A percentile compares a stretch with the other conserved stretches of the same genome.
Conservation (phyloP, 2,797 vertebrate genomes). For the Spatula clypeata region DNA sequence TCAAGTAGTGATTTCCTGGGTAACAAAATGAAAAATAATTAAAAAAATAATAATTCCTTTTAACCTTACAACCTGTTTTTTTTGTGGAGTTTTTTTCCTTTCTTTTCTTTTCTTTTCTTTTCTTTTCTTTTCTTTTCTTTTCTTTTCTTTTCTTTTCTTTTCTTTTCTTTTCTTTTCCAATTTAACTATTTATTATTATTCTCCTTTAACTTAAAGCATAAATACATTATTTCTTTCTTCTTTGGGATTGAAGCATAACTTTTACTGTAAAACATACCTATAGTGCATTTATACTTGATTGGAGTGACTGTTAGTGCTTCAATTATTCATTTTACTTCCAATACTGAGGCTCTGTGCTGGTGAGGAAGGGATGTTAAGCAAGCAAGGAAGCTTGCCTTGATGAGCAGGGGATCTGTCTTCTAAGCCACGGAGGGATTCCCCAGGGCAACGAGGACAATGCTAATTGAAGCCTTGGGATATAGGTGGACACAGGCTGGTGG, state of each 20-base stretch:
- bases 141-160: neutral
- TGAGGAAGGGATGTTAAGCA: neutral
- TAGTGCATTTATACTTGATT: neutral
- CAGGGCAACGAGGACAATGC: neutral
- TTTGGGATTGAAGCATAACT: neutral
- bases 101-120: no score
- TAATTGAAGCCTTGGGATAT: neutral
- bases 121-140: no score
- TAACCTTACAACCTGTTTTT: neutral
- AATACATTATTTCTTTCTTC: neutral
- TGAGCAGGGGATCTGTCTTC: neutral
- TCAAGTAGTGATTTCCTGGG: slow-evolving; percentile 34
- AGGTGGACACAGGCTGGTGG: neutral
- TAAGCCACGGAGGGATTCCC: neutral
- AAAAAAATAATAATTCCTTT: neutral
- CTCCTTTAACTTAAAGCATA: slow-evolving; percentile 3
- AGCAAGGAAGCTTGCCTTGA: neutral
- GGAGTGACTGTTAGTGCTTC: neutral
- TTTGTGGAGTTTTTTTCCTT: neutral
- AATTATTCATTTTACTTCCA: neutral
- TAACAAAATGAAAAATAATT: neutral
- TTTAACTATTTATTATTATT: neutral
- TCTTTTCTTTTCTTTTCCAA: neutral
- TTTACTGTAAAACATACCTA: neutral
- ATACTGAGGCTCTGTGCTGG: neutral